Conservation (phyloP, 53 echinoderm and acorn worm genomes). For the Hippasteria phrygiana region DNA sequence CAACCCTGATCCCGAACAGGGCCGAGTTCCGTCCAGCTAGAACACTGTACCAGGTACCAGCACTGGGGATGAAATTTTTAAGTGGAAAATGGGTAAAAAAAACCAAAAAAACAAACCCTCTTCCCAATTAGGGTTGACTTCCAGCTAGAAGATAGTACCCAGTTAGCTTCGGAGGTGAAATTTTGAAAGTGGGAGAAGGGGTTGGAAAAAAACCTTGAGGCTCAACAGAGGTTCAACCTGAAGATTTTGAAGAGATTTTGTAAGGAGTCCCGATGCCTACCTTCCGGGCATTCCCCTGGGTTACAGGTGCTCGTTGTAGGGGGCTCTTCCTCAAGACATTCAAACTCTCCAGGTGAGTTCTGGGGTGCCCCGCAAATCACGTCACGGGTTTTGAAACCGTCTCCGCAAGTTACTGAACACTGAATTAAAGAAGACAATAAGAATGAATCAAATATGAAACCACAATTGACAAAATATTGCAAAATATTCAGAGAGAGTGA, state of each 20-base stretch:
- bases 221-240: background rate
- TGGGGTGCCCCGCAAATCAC: slow-evolving; percentile 62
- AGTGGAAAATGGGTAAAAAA: too few relatives aligned
- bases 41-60: too few relatives aligned
- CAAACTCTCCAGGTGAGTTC: slow-evolving; percentile 33
- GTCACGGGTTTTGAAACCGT: slow-evolving; percentile 58
- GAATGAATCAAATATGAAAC: background rate
- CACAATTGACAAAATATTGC: background rate
- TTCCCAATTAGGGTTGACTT: too few relatives aligned
- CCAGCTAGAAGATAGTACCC: too few relatives aligned
- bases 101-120: too few relatives aligned
- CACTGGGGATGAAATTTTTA: too few relatives aligned
- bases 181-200: background rate
- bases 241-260: background rate
- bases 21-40: too few relatives aligned
- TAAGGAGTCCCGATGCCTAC: slow-evolving; percentile 43
- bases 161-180: too few relatives aligned
- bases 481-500: too few relatives aligned
- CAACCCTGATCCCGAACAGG: too few relatives aligned
- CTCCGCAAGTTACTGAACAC: slow-evolving; percentile 81
- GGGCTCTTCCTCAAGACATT: slow-evolving; percentile 65
- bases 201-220: background rate
- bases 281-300: slow-evolving; percentile 50
- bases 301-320: slow-evolving; percentile 55
- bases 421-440: slow-evolving; percentile 12